These are phyloP conservation scores for Drosophila pseudotakahashii DNA, from an alignment of 2,888 invertebrate genomes.

Conservation along the genomic window DNA sequence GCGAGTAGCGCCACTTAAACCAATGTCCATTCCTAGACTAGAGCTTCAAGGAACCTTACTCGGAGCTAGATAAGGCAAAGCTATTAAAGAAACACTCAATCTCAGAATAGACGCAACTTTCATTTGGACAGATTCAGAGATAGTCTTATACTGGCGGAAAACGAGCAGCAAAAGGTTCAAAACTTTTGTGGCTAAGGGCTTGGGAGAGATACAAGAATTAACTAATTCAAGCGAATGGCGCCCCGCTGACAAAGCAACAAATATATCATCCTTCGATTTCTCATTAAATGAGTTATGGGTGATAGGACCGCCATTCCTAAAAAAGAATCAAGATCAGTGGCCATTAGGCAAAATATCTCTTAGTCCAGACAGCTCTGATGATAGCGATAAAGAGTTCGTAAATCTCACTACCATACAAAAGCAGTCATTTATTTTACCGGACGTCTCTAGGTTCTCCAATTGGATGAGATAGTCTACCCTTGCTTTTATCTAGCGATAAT, in stretches of 20 bases:
- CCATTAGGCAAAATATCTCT: too few species aligned
- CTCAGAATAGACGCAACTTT: not conserved
- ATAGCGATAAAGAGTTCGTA: not conserved
- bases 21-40: too few species aligned
- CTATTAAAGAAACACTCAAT: constrained; percentile 1
- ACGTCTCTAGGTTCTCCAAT: not conserved
- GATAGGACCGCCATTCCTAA: too few species aligned
- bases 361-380: too few species aligned
- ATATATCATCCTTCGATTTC: too few species aligned
- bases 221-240: not conserved
- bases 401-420: not conserved
- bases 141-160: constrained; percentile 6
- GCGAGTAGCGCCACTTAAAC: too few species aligned
- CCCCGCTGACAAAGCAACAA: too few species aligned
- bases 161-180: not conserved
- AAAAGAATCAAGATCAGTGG: too few species aligned
- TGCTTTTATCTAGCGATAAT: not conserved
- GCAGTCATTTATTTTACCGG: not conserved
- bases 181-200: too few species aligned
- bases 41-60: not conserved
- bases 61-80: not conserved
- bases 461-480: not conserved
- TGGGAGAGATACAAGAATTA: too few species aligned
- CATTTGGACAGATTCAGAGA: constrained; percentile 3
- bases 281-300: too few species aligned